Evolutionary conservation across 2,888 invertebrate genomes (phyloP).

Genomic region (Frankliniella intonsa): DNA sequence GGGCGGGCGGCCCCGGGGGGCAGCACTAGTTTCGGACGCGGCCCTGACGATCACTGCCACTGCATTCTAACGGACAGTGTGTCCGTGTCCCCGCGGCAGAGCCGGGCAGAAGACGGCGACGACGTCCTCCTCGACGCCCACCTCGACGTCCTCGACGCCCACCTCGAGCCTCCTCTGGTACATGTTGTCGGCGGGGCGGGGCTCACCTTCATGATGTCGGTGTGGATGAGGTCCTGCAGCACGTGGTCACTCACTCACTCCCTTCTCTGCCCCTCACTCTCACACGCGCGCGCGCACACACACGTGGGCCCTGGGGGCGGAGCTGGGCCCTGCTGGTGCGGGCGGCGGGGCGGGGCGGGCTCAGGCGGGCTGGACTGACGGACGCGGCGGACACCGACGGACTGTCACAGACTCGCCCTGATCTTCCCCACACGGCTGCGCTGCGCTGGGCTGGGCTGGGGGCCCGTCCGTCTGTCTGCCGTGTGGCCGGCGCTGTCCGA

Average conservation of each 20-base stretch:
- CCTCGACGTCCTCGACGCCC: neutral
- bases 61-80: neutral
- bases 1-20: neutral
- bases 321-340: neutral
- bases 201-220: slow-evolving; percentile 12
- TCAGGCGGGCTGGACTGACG: neutral
- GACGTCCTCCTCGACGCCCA: too few species aligned
- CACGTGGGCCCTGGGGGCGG: neutral
- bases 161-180: neutral
- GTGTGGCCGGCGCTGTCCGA: neutral
- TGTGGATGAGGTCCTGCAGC: neutral
- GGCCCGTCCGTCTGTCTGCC: neutral
- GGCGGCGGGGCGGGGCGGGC: neutral
- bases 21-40: neutral
- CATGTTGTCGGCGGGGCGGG: neutral
- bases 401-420: neutral
- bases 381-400: too few species aligned
- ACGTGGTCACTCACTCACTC: neutral
- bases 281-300: neutral
- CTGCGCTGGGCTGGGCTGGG: neutral
- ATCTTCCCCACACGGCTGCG: neutral
- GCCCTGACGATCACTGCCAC: neutral
- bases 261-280: too few species aligned
- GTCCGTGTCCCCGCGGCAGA: neutral
- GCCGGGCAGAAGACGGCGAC: neutral